Conservation (phyloP, 2,113 vertebrate species). For the Anthoscopus minutus region DNA sequence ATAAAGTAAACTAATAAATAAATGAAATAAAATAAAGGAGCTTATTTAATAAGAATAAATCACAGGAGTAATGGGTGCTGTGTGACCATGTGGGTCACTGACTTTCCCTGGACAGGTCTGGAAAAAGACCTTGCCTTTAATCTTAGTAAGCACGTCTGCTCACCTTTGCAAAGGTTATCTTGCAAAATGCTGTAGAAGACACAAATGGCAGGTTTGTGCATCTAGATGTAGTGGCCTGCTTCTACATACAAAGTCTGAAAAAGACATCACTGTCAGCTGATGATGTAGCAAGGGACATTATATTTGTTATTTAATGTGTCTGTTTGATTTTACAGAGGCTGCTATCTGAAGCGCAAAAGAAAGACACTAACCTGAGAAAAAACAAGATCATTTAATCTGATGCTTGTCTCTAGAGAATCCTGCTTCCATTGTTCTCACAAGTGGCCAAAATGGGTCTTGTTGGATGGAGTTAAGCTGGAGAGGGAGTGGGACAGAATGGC, state of each 20-base stretch:
- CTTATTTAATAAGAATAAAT: not conserved
- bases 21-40: no score
- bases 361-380: not conserved
- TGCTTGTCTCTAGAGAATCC: not conserved
- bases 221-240: conserved; percentile 6
- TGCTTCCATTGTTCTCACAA: not conserved
- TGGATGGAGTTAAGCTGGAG: not conserved
- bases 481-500: not conserved
- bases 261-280: conserved; percentile 2
- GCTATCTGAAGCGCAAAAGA: not conserved
- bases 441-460: not conserved
- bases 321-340: not conserved
- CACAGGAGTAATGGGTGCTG: not conserved
- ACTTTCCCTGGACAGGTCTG: conserved; percentile 9
- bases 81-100: not conserved
- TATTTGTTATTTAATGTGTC: conserved; percentile 34
- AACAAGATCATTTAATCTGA: not conserved
- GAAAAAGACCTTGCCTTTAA: not conserved
- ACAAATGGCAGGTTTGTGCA: not conserved
- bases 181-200: conserved; percentile 11
- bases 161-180: not conserved
- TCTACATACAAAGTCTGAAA: not conserved
- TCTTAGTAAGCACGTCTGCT: not conserved
- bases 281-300: not conserved
- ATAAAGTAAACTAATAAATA: no score